Conservation (phyloP, 2,888 invertebrate species). For the Synanthedon tipuliformis region DNA sequence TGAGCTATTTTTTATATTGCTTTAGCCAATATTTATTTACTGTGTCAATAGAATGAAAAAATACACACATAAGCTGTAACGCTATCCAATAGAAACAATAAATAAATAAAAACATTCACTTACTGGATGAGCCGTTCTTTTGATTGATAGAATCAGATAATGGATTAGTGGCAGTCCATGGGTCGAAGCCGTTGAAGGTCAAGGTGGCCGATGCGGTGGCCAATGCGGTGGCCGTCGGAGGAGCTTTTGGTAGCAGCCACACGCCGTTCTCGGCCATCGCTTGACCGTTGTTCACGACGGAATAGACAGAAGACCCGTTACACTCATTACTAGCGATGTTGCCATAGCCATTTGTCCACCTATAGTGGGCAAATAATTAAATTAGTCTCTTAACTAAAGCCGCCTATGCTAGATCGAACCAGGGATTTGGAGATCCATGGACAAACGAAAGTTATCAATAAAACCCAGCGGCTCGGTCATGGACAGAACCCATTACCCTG, state of each 20-base stretch:
- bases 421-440: too few relatives aligned
- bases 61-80: neutral
- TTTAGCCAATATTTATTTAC: too few relatives aligned
- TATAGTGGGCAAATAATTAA: slow-evolving; percentile 5
- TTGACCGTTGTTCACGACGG: slow-evolving; percentile 5
- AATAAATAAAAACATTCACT: neutral
- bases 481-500: too few relatives aligned
- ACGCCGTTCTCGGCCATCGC: slow-evolving; percentile 20
- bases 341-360: slow-evolving; percentile 31
- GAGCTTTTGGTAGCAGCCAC: slow-evolving; percentile 26
- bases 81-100: neutral
- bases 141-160: slow-evolving; percentile 11
- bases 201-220: neutral
- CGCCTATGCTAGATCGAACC: too few relatives aligned
- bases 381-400: too few relatives aligned
- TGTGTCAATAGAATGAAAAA: neutral
- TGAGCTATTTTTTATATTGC: too few relatives aligned
- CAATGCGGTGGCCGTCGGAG: neutral
- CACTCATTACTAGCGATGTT: neutral
- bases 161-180: slow-evolving; percentile 56
- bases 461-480: too few relatives aligned
- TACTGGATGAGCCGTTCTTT: neutral
- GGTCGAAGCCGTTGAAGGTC: slow-evolving; percentile 49
- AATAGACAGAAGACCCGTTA: too few relatives aligned
- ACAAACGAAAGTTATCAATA: too few relatives aligned